Conservation (phyloP, 2,113 vertebrate species). For the Oreotrochilus melanogaster region DNA sequence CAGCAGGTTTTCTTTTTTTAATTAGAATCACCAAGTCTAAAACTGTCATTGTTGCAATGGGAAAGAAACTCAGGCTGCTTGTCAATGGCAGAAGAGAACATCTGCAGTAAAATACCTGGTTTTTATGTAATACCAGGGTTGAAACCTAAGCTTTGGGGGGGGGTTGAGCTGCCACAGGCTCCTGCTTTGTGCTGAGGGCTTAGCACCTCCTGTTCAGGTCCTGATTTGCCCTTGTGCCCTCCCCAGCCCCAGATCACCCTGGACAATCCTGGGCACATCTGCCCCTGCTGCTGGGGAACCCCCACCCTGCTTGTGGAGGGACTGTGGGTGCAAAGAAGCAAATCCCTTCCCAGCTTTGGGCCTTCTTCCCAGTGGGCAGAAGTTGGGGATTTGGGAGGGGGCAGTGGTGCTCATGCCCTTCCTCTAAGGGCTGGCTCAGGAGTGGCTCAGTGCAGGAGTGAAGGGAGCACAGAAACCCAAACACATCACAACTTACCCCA, state of each 20-base stretch:
- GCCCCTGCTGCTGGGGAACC: not conserved
- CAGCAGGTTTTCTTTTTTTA: not conserved
- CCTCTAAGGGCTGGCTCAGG: not conserved
- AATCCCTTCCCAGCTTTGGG: not conserved
- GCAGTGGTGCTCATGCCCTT: not conserved
- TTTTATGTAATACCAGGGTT: no score
- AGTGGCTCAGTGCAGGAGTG: not conserved
- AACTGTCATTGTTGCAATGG: not conserved
- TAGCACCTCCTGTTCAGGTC: accelerated
- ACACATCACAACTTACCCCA: not conserved
- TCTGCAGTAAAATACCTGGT: not conserved
- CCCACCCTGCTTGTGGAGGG: not conserved
- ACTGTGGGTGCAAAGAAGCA: not conserved
- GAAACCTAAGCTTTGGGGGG: not conserved
- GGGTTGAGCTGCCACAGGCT: not conserved
- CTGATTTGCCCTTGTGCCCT: not conserved
- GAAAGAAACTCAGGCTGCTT: not conserved
- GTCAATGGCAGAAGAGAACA: not conserved
- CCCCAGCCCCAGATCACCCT: accelerated
- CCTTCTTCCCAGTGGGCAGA: not conserved
- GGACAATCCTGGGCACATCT: accelerated
- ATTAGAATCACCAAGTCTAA: not conserved
- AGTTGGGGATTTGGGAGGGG: not conserved
- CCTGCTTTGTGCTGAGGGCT: not conserved
- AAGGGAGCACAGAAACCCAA: not conserved